Base-by-base conservation (phyloP, 30 jellyfish, hydroid and myxozoan genomes). In the Pseudorhiza aurosa region DNA sequence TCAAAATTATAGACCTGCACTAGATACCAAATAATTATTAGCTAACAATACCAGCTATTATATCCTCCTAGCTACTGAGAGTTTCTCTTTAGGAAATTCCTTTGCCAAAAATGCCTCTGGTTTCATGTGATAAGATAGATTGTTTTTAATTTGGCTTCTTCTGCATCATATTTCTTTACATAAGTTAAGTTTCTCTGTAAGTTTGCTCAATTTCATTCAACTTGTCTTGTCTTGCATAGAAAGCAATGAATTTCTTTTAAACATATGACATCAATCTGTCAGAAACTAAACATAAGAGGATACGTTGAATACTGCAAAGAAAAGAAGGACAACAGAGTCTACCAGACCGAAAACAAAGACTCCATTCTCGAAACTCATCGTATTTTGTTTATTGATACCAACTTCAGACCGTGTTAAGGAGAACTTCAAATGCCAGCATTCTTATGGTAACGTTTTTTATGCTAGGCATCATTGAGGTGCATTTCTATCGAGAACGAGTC, bases 251-350 rank as follows among this genome's bases (percentile, higher is more conserved):
- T 62, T 25, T 27, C 0, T 7, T 8, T 28, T 71, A 44, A 43
- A 9, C 2, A 12, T 3, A 25, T 14, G 22, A 62, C 27, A 6
- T 39, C 25, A 26, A 8, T 19, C 19, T 10, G 14, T 7, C 17
- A 0, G 18, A 31, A 64, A 64, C 8, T 64, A 17, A 14, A 18
- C 39, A 0, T 51, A 58, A 77, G 67, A 87, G 83, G 96, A 87
- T 87, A 87, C 96, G 58, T 51, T 56, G 58, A 87, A 87, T 12
- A 87, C 88, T 18, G 93, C 96, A 50, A 69, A 37, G 37, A 87
- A 87, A 31, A 78, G 29, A 27, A 87, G 85, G 5, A 75, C 68
- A 14, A 91, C 78, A 4, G 96, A 87, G 43, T 87, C 96, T 22
- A 77, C 65, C 37, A 87, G 62, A 31, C 88, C 56, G 49, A 78